These are phyloP conservation scores for Caenorhabditis latens DNA, from an alignment of 1,140 invertebrate genomes.

Conservation along the genomic window DNA sequence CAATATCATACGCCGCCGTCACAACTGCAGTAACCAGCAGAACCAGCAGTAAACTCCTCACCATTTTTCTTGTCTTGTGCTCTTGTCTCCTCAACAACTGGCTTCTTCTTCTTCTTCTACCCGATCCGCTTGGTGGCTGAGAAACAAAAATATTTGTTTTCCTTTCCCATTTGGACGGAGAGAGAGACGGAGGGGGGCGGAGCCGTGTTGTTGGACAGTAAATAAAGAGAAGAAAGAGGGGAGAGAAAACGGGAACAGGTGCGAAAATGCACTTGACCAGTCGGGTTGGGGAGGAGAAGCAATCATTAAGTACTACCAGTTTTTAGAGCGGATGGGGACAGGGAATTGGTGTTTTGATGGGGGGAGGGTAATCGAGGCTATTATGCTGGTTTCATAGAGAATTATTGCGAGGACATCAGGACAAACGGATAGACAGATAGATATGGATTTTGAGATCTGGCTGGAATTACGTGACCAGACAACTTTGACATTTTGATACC, in stretches of 20 bases:
- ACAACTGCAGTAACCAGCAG: background rate
- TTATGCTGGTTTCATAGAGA: background rate
- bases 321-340: background rate
- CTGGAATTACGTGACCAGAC: too few species aligned
- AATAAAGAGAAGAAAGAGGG: background rate
- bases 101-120: constrained; percentile 7
- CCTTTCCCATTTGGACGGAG: background rate
- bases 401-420: too few species aligned
- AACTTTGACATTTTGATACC: too few species aligned
- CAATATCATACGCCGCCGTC: constrained; percentile 43
- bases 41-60: background rate
- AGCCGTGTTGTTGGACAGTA: constrained; percentile 11
- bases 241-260: constrained; percentile 47
- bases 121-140: background rate
- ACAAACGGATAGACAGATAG: background rate
- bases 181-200: background rate
- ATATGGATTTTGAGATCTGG: background rate
- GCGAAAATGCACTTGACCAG: constrained; percentile 54
- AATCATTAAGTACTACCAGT: constrained; percentile 49
- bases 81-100: background rate
- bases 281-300: background rate
- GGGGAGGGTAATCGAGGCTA: constrained; percentile 12
- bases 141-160: constrained; percentile 48
- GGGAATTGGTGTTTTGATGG: constrained; percentile 15
- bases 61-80: background rate